Evolutionary conservation across 1,140 invertebrate genomes (phyloP), one percentile per base, ranked within the genome.

Genomic region (Nasonia vitripennis): DNA sequence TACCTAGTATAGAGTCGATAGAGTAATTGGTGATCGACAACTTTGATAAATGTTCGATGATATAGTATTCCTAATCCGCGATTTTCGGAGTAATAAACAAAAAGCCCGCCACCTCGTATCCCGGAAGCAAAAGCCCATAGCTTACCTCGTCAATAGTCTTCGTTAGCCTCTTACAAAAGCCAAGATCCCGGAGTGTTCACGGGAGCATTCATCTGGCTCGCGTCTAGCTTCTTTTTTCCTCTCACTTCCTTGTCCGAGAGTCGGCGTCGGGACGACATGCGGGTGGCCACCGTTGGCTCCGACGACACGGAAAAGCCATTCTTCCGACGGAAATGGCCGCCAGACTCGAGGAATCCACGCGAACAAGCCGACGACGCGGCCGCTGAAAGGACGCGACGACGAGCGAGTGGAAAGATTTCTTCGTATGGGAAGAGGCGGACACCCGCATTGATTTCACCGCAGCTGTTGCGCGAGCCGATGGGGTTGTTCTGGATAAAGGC

Each of bases 281-380:
- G 73, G 74, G 74, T 41, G 81, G 51, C 23, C 41, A 51, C 89
- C 88, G 86, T 86, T 87, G 88, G 88, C 86, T 89, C 87, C 88
- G 88, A 81, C 88, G 90, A 92, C 91, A 91, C 87, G 91, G 88
- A 92, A 92, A 92, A 91, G 90, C 90, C 91, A 92, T 92, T 92
- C 89, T 92, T 90, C 89, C 85, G 89, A 89, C 88, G 86, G 67
- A 79, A 84, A 71, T 68, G 68, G 20, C 55, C 55, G 20, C 55
- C 55, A 62, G 74, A 78, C 83, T 82, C 75, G 71, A 48, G 12
- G 85, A 86, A 34, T 77, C 62, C 77, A 83, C 79, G 17, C 55
- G 83, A 79, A 84, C 71, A 85, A 71, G 78, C 77, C 55, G 20
- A 51, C 45, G 48, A 80, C 23, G 4, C 2, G 3, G 73, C 17